Evolutionary conservation across 2,797 vertebrate species (phyloP), one percentile per base, ranked within the genome.

Genomic region (Acipenser oxyrinchus): DNA sequence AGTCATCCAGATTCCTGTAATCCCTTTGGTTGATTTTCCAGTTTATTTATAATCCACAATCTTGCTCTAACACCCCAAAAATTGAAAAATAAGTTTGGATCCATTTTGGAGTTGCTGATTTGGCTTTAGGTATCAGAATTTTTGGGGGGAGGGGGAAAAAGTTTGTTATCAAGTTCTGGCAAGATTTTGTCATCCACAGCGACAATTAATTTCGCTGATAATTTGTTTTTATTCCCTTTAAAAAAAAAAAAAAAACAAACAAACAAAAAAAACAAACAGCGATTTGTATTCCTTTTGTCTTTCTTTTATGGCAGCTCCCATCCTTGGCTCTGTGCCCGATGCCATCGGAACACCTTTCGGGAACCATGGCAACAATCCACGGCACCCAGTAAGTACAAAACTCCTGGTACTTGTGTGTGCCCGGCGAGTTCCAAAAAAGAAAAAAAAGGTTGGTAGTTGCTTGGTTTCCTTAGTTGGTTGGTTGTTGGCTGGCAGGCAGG

Each of bases 21-120:
- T 90, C 88, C 87, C 86, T 85, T 85, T 93, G 91, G 89, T 90
- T 92, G 90, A 90, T 88, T 94, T 93, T 91, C 88, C 88, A 84
- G 91, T 92, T 94, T 88, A 87, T 91, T 90, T 86, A 94, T 94
- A 82, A 93, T 89, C 90, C 88, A 83, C 82, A 84, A 86, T 80
- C 82, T 77, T 87, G 84, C 82, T 75, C 85, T 78, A 83, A 72
- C 80, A 79, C 86, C 83, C 85, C 83, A 80, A 69, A 86, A 73
- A 83, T 71, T 72, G 70, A 63, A 70, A 23, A 6, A 23, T 15
- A 62, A 23, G 23, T 12, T 37, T 6, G 37, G 62, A 86, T 55
- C 52, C 52, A 3, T 55, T 55, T n/a, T 55, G 52, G n/a, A 55
- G n/a, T 3, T 55, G 52, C 52, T n/a, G n/a, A n/a, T 55, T 37